Conservation (phyloP, 2,888 invertebrate genomes). For the Corythucha ciliata region DNA sequence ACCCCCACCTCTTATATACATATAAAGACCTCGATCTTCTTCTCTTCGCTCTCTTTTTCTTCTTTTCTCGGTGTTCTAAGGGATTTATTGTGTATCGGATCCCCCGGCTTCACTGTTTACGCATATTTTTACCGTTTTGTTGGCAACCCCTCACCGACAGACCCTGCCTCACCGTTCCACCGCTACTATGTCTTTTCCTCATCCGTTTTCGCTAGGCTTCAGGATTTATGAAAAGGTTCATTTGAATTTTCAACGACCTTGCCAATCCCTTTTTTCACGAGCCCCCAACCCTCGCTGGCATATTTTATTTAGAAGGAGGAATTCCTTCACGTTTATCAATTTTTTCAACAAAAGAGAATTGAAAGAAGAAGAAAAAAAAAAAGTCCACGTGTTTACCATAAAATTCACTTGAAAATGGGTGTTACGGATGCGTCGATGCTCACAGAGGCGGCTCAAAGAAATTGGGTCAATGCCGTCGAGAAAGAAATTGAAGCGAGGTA, state of each 20-base stretch:
- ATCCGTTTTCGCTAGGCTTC: neutral
- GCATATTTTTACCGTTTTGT: slow-evolving; percentile 26
- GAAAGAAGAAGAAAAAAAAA: too few species aligned
- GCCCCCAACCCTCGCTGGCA: too few species aligned
- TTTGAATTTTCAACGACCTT: slow-evolving; percentile 24
- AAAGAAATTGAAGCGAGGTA: slow-evolving; percentile 10
- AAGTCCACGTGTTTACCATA: too few species aligned
- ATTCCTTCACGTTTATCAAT: too few species aligned
- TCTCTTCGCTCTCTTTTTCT: slow-evolving; percentile 8
- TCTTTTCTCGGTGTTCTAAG: slow-evolving; percentile 21
- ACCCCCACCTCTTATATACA: slow-evolving; percentile 15
- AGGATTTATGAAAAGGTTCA: slow-evolving; percentile 25
- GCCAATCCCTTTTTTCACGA: too few species aligned
- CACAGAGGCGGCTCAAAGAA: slow-evolving; percentile 19
- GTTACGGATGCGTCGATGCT: slow-evolving; percentile 21
- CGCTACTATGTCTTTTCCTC: slow-evolving; percentile 15
- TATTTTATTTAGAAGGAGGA: too few species aligned
- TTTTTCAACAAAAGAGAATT: too few species aligned
- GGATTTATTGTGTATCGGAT: slow-evolving; percentile 26
- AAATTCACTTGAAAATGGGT: slow-evolving; percentile 26
- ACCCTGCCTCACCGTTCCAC: too few species aligned
- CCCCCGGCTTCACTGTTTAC: slow-evolving; percentile 19
- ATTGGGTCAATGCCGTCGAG: slow-evolving; percentile 12
- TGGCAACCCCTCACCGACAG: neutral
- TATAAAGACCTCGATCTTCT: slow-evolving; percentile 19